Conservation (phyloP, 2,113 vertebrate genomes). For the Elephantulus edwardii region DNA sequence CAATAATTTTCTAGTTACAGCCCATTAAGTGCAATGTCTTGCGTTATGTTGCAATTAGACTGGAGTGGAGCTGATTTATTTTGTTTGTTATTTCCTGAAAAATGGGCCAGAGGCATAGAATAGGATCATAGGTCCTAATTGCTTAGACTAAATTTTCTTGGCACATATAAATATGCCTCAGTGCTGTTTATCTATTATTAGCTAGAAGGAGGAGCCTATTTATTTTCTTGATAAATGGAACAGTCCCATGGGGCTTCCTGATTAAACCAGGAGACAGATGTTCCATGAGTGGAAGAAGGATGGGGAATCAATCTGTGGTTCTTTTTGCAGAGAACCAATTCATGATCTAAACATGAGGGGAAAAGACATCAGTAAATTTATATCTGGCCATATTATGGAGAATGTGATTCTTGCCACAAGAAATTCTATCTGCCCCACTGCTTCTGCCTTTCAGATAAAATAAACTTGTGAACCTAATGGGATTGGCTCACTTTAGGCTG, state of each 20-base stretch:
- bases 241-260: constrained; percentile 46
- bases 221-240: constrained; percentile 71
- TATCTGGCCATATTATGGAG: constrained; percentile 3
- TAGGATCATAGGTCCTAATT: constrained; percentile 48
- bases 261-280: constrained; percentile 77
- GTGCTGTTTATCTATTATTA: constrained; percentile 58
- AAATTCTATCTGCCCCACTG: neutral
- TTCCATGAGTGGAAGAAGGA: constrained; percentile 60
- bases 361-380: constrained; percentile 54
- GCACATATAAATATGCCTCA: constrained; percentile 58
- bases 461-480: neutral
- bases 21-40: constrained; percentile 64
- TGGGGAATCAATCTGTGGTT: constrained; percentile 71
- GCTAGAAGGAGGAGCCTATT: constrained; percentile 67
- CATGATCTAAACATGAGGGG: constrained; percentile 18
- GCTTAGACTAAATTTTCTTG: constrained; percentile 63
- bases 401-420: neutral
- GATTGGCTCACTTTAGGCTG: neutral
- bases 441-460: neutral
- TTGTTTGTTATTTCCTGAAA: constrained; percentile 63
- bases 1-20: constrained; percentile 65
- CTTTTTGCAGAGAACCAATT: constrained; percentile 57
- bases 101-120: constrained; percentile 27
- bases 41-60: constrained; percentile 55
- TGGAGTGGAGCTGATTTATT: constrained; percentile 62